phyloP scores from a whole-genome alignment of 1,140 invertebrate genomes.

The Triops longicaudatus region DNA sequence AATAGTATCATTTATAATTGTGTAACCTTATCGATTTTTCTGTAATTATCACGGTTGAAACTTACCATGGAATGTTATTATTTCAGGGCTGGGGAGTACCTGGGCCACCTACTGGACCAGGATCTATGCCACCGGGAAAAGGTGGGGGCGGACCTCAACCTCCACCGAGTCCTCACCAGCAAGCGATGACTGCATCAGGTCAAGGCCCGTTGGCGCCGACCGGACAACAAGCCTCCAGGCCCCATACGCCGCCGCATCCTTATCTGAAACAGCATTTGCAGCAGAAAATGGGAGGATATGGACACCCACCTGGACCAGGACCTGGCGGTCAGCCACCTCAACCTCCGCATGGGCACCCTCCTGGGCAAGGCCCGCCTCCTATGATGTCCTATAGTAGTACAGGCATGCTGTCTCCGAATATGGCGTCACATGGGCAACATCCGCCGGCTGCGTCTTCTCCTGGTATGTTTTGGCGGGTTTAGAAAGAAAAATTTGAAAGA shows the following conservation, averaged over 20 bases:
- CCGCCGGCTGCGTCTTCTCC: conserved; percentile 26
- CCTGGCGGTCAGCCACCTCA: conserved; percentile 30
- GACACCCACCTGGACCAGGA: conserved; percentile 31
- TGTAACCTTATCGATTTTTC: too few relatives aligned
- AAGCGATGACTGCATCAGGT: conserved; percentile 29
- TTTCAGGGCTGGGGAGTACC: conserved; percentile 27
- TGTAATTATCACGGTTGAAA: too few relatives aligned
- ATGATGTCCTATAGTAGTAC: conserved; percentile 20
- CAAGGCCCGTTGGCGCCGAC: conserved; percentile 9
- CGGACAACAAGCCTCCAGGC: conserved; percentile 31
- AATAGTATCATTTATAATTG: too few relatives aligned
- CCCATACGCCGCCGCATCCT: conserved; percentile 39
- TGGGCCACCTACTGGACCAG: conserved; percentile 31
- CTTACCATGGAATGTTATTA: not conserved
- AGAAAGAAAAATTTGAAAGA: not conserved
- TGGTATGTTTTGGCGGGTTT: not conserved
- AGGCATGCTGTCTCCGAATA: conserved; percentile 19
- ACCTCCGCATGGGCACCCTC: conserved; percentile 34
- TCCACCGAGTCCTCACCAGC: conserved; percentile 32
- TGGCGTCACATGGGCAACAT: conserved; percentile 4
- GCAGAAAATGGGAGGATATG: conserved; percentile 34
- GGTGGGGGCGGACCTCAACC: conserved; percentile 29
- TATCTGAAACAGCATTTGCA: conserved; percentile 58
- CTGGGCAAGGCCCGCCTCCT: conserved; percentile 20
- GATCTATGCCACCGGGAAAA: conserved; percentile 32